These are phyloP conservation scores for Agrotis clavis DNA, from an alignment of 2,888 invertebrate species.

Conservation along the genomic window DNA sequence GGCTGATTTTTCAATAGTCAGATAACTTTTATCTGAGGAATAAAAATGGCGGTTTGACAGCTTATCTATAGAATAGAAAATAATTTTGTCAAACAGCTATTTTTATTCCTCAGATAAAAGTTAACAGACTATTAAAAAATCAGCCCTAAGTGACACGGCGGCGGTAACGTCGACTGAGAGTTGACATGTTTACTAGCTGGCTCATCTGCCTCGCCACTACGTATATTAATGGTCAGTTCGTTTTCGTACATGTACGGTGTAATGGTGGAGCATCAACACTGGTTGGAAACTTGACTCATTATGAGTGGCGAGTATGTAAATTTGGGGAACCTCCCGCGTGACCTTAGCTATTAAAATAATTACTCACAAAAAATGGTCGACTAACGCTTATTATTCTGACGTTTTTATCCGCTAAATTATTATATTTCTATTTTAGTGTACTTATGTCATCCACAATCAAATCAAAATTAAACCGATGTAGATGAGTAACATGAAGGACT, in stretches of 20 bases:
- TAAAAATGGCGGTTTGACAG: too few relatives aligned
- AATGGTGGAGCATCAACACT: neutral
- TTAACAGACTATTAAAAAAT: too few relatives aligned
- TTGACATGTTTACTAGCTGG: neutral
- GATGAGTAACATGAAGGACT: neutral
- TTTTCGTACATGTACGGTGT: neutral
- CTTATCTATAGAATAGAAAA: too few relatives aligned
- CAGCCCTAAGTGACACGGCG: too few relatives aligned
- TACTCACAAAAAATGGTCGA: constrained; percentile 10
- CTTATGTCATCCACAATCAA: neutral
- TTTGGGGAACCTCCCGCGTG: constrained; percentile 5
- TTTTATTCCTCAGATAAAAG: too few relatives aligned
- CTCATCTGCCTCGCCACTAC: neutral
- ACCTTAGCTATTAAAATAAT: constrained; percentile 33
- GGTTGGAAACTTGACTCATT: neutral
- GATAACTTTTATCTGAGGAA: too few relatives aligned
- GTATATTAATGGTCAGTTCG: neutral
- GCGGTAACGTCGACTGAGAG: too few relatives aligned
- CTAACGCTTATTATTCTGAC: neutral
- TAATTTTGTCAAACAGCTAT: too few relatives aligned
- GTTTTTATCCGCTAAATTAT: neutral
- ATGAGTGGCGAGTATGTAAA: constrained; percentile 29
- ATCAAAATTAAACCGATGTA: neutral
- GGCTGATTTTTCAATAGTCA: too few relatives aligned
- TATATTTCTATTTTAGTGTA: neutral